phyloP scores from a whole-genome alignment of 2,888 invertebrate genomes.

The Lepidocyrtinus sp. region DNA sequence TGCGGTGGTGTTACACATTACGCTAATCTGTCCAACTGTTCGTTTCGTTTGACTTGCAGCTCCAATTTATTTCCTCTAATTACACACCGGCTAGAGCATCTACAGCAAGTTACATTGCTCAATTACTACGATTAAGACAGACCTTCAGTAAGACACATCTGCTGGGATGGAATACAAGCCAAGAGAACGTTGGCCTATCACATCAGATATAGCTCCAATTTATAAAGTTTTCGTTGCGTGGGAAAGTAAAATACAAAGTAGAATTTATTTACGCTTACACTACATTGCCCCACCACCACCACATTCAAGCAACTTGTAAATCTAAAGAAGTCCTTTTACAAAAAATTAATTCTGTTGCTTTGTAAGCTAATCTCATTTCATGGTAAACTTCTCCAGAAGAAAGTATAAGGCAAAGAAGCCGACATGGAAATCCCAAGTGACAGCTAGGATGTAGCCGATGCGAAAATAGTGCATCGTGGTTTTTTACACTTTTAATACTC shows the following conservation, averaged over 20 bases:
- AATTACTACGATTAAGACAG: conserved; percentile 38
- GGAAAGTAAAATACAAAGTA: too few relatives aligned
- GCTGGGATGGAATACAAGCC: too few relatives aligned
- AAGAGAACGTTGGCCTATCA: too few relatives aligned
- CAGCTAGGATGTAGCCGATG: neutral
- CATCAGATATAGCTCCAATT: too few relatives aligned
- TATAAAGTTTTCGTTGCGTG: too few relatives aligned
- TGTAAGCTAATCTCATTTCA: conserved; percentile 26
- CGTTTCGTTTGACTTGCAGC: neutral
- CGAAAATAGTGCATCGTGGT: neutral
- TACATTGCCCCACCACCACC: neutral
- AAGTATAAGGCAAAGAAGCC: neutral
- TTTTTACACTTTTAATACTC: neutral
- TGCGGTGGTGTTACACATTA: neutral
- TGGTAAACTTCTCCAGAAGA: neutral
- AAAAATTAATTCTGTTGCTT: conserved; percentile 13
- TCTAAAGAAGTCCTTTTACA: neutral
- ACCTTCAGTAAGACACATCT: conserved; percentile 23
- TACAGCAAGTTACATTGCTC: conserved; percentile 34
- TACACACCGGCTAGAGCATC: conserved; percentile 37
- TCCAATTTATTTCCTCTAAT: conserved; percentile 38
- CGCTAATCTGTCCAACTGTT: neutral
- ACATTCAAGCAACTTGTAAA: conserved; percentile 1
- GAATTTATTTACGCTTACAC: neutral
- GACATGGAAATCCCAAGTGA: conserved; percentile 36